Conservation (phyloP, 2,797 vertebrate species). For the Pelodytes ibericus region DNA sequence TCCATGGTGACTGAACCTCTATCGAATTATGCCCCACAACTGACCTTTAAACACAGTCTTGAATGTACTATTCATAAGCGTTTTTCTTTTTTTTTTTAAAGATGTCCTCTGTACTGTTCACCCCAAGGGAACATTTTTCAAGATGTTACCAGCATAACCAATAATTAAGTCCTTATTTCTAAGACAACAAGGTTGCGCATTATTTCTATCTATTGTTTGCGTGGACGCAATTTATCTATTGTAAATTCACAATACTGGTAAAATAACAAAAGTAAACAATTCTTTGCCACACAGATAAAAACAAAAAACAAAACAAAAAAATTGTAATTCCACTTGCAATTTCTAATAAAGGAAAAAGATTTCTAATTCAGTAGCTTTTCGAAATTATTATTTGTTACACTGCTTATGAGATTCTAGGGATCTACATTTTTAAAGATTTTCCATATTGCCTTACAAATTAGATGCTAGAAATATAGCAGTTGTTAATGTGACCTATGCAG, state of each 20-base stretch:
- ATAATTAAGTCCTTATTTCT: too few species aligned
- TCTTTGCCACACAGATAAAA: conserved; percentile 12
- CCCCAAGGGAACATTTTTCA: too few species aligned
- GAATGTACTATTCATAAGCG: too few species aligned
- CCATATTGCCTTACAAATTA: conserved; percentile 63
- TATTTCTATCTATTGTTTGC: too few species aligned
- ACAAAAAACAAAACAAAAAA: background rate
- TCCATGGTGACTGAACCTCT: too few species aligned
- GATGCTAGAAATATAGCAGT: conserved; percentile 68
- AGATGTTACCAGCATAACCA: too few species aligned
- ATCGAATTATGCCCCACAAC: too few species aligned
- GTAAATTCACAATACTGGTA: background rate
- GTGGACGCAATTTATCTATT: too few species aligned
- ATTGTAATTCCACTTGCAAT: background rate
- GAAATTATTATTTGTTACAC: background rate
- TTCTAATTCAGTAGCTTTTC: background rate
- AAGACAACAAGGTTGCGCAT: too few species aligned
- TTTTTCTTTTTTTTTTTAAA: too few species aligned
- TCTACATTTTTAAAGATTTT: conserved; percentile 32
- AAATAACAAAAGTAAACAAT: background rate
- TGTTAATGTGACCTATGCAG: conserved; percentile 74
- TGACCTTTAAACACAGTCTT: too few species aligned
- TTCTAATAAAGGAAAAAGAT: background rate
- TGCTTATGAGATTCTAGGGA: background rate
- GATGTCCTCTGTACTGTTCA: too few species aligned